These are phyloP conservation scores for Acanthopleura granulata DNA, from an alignment of 2,888 invertebrate genomes.

Conservation along the genomic window DNA sequence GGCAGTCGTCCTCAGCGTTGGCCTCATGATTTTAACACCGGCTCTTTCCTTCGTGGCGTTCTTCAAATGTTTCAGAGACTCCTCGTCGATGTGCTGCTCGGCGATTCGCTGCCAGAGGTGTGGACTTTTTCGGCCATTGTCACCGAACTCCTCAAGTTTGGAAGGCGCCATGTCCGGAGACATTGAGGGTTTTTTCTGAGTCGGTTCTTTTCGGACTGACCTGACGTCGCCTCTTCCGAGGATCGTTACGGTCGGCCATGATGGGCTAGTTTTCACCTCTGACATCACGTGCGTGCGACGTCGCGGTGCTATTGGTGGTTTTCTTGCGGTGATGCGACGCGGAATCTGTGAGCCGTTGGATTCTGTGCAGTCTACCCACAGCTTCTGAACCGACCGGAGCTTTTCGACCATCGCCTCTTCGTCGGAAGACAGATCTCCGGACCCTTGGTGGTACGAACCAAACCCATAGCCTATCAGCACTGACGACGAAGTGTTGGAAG, in stretches of 20 bases:
- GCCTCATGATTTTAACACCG: conserved; percentile 1
- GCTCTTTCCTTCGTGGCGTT: conserved; percentile 12
- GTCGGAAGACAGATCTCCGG: neutral
- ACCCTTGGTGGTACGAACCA: neutral
- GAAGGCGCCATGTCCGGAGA: neutral
- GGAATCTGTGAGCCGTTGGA: neutral
- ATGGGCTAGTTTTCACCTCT: neutral
- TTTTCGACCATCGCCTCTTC: neutral
- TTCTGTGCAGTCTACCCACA: neutral
- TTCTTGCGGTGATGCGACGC: neutral
- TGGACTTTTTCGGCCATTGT: neutral
- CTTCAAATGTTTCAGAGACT: conserved; percentile 10
- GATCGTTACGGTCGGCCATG: neutral
- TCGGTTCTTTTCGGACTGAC: neutral
- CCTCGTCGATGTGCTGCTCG: conserved; percentile 6
- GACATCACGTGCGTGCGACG: neutral
- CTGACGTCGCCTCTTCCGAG: neutral
- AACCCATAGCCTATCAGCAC: neutral
- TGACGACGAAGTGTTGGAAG: neutral
- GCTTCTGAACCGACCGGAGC: neutral
- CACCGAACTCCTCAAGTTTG: neutral
- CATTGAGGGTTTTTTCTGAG: neutral
- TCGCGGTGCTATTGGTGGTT: neutral
- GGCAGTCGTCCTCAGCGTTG: neutral
- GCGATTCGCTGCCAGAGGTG: conserved; percentile 3